Conservation (phyloP, 2,113 vertebrate species). For the Acrocephalus kingi region DNA sequence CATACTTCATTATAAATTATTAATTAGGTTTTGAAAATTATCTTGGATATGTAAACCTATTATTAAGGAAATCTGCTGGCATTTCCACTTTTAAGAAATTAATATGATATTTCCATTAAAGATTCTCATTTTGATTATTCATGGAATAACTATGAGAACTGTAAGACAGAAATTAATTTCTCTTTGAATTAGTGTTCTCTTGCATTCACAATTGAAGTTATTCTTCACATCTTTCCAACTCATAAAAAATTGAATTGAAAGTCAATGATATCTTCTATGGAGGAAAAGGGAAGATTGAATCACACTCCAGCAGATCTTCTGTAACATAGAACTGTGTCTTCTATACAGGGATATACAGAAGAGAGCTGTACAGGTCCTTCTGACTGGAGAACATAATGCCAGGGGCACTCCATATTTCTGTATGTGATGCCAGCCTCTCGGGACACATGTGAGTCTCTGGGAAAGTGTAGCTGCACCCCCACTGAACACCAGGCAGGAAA, state of each 20-base stretch:
- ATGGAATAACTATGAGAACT: neutral
- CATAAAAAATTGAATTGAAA: neutral
- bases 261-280: neutral
- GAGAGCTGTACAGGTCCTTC: neutral
- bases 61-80: neutral
- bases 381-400: neutral
- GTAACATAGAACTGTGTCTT: neutral
- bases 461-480: neutral
- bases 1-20: neutral
- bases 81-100: neutral
- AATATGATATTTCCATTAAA: neutral
- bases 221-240: neutral
- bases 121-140: constrained; percentile 1
- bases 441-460: neutral
- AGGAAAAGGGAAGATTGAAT: neutral
- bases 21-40: constrained; percentile 8
- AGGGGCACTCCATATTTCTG: neutral
- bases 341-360: neutral
- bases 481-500: neutral
- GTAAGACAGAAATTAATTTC: neutral
- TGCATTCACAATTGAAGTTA: neutral
- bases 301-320: neutral
- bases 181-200: neutral
- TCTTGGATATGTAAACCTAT: neutral
- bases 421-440: accelerated